Evolutionary conservation across 2,888 invertebrate genomes (phyloP).

Genomic region (Laothoe populi): DNA sequence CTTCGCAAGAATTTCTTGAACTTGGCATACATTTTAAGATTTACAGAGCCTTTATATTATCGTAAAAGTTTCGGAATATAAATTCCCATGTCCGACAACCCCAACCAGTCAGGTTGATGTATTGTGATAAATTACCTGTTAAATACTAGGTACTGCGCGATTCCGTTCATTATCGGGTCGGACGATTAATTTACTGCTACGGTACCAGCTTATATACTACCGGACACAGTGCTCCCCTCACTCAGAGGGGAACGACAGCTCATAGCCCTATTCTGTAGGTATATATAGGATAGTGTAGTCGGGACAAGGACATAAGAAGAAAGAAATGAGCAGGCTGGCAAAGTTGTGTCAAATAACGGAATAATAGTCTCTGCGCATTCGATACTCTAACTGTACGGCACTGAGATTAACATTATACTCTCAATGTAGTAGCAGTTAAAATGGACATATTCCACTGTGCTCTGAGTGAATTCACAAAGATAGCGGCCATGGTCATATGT

Average conservation of each 20-base stretch:
- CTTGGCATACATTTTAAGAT: background rate
- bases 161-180: conserved; percentile 24
- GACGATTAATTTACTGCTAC: conserved; percentile 21
- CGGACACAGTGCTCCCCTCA: conserved; percentile 29
- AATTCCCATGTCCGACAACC: background rate
- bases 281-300: background rate
- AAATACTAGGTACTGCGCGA: conserved; percentile 19
- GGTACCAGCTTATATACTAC: conserved; percentile 23
- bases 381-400: no score
- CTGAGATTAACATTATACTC: no score
- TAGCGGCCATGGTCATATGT: no score
- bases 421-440: no score
- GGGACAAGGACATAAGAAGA: no score
- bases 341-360: no score
- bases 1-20: no score
- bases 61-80: background rate
- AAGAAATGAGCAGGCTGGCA: no score
- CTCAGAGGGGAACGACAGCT: background rate
- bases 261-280: background rate
- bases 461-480: no score
- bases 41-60: no score
- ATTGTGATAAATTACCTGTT: conserved; percentile 31
- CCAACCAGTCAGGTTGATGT: conserved; percentile 40
- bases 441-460: no score
- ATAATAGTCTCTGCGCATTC: no score